Conservation (phyloP, 2,797 vertebrate genomes). For the Phoeniculus purpureus region DNA sequence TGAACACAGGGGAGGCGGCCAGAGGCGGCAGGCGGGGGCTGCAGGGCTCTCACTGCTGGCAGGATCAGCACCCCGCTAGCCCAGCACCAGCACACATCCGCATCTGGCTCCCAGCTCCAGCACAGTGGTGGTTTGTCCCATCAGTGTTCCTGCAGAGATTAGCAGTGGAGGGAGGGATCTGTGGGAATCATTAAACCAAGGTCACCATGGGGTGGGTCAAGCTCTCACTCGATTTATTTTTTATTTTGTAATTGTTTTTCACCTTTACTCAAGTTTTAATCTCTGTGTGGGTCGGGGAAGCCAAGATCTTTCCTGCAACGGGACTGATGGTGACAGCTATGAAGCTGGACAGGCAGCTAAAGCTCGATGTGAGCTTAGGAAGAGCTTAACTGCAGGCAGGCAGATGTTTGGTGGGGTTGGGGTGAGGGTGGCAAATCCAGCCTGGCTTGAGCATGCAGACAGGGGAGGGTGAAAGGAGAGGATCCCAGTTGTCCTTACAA, state of each 20-base stretch:
- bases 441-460: neutral
- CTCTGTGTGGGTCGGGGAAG: neutral
- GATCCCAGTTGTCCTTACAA: neutral
- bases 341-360: neutral
- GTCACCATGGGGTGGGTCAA: too few species aligned
- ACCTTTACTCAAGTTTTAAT: too few species aligned
- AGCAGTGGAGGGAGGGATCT: neutral
- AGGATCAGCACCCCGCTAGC: neutral
- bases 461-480: neutral
- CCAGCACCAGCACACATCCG: neutral
- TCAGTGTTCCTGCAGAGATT: neutral
- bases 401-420: neutral
- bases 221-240: too few species aligned
- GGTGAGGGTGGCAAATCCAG: neutral
- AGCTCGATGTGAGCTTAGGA: neutral
- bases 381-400: neutral
- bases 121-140: neutral
- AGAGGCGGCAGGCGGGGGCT: neutral
- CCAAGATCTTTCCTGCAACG: neutral
- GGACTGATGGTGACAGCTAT: neutral
- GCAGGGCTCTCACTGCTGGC: neutral
- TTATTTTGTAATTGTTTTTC: too few species aligned
- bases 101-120: fast-evolving
- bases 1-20: neutral
- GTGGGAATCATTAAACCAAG: too few species aligned